phyloP scores from a whole-genome alignment of 2,797 vertebrate species.

The Triplophysa yarkandensis region DNA sequence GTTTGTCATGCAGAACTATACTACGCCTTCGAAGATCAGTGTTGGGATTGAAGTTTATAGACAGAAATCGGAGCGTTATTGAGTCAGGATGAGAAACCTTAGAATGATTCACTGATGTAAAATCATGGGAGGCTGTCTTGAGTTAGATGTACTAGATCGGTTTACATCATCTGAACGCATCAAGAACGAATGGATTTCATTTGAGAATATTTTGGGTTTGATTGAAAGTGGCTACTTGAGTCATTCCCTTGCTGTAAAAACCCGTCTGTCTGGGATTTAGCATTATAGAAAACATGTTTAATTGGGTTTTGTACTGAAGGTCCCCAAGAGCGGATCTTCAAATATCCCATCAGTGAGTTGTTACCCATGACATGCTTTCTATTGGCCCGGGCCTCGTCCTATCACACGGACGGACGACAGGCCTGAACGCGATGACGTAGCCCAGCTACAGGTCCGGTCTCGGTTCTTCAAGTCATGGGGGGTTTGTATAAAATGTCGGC shows the following conservation, averaged over 20 bases:
- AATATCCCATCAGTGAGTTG: conserved; percentile 4
- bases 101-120: conserved; percentile 12
- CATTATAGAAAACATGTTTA: conserved; percentile 4
- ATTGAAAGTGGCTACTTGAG: conserved; percentile 1
- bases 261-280: conserved; percentile 11
- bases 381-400: conserved; percentile 18
- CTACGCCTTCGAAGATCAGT: neutral
- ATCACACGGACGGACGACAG: conserved; percentile 30
- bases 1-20: conserved; percentile 12
- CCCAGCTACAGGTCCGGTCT: conserved; percentile 44
- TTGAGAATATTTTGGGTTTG: conserved; percentile 2
- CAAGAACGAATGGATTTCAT: conserved; percentile 34
- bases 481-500: conserved; percentile 59
- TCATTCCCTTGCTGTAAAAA: conserved; percentile 20
- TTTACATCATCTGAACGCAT: conserved; percentile 30
- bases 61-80: conserved; percentile 44
- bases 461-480: conserved; percentile 39
- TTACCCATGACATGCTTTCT: conserved; percentile 15
- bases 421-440: conserved; percentile 50
- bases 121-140: conserved; percentile 32
- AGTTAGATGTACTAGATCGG: conserved; percentile 31
- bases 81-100: conserved; percentile 33
- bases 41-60: conserved; percentile 23
- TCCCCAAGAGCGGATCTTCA: neutral
- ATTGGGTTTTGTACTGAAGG: conserved; percentile 1